Conservation (phyloP, 2,797 vertebrate species). For the Streptopelia turtur region DNA sequence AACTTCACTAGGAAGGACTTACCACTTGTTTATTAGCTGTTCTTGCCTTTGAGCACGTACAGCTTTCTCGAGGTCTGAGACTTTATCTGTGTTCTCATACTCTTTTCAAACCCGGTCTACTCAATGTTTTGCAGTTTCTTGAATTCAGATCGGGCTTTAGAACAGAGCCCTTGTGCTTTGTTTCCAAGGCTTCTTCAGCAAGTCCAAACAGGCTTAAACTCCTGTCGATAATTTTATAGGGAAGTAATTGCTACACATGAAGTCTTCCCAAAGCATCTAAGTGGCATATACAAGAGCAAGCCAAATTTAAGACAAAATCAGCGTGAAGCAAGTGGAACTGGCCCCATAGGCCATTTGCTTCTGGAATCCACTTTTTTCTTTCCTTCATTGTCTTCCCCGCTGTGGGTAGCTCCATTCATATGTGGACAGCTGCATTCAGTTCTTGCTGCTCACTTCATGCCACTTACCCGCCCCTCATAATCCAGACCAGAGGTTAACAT, state of each 20-base stretch:
- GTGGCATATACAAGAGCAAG: constrained; percentile 29
- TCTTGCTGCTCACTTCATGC: constrained; percentile 63
- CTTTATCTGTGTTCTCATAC: neutral
- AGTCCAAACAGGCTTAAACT: constrained; percentile 14
- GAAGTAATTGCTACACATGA: constrained; percentile 57
- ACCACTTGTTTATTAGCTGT: neutral
- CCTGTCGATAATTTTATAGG: constrained; percentile 58
- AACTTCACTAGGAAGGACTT: neutral
- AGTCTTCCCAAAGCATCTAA: constrained; percentile 44
- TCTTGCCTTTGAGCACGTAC: neutral
- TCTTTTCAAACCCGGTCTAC: neutral
- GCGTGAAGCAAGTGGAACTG: constrained; percentile 61
- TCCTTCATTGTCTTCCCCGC: constrained; percentile 50
- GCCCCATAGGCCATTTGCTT: constrained; percentile 47
- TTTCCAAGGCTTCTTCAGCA: constrained; percentile 27
- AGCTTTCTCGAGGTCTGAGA: neutral
- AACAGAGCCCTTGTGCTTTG: neutral
- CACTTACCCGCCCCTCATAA: constrained; percentile 51
- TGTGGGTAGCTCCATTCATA: constrained; percentile 62
- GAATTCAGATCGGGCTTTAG: neutral
- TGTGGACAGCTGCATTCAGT: constrained; percentile 52
- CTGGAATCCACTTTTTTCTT: constrained; percentile 57
- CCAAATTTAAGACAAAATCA: constrained; percentile 44
- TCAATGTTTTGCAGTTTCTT: neutral
- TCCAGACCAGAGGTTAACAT: constrained; percentile 49